Percentiles rank a stretch among this genome's conserved stretches.
phyloP scores from a whole-genome alignment of 2,888 invertebrate species.

The Drosophila macrospina region DNA sequence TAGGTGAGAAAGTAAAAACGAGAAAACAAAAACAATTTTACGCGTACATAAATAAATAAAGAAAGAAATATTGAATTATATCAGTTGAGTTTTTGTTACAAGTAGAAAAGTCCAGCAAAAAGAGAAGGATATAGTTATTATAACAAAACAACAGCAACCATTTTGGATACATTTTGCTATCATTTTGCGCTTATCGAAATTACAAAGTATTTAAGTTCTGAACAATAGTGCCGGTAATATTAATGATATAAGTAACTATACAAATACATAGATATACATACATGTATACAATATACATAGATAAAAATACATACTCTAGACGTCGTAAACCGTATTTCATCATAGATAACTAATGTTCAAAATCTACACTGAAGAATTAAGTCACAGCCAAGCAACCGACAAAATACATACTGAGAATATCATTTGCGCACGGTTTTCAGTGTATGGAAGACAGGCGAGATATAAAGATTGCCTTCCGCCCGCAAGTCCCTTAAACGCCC shows the following conservation, averaged over 20 bases:
- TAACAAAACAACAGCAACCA: constrained; percentile 57
- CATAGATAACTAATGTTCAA: constrained; percentile 73
- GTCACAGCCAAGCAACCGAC: constrained; percentile 22
- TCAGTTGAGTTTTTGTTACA: constrained; percentile 9
- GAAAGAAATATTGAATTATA: constrained; percentile 8
- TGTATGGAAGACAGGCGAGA: constrained; percentile 8
- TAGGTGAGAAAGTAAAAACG: constrained; percentile 23
- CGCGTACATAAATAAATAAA: constrained; percentile 30
- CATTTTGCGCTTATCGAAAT: constrained; percentile 41
- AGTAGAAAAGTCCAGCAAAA: neutral
- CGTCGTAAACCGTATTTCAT: constrained; percentile 72
- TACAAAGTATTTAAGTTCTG: constrained; percentile 72
- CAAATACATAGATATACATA: constrained; percentile 50
- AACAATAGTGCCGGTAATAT: constrained; percentile 86
- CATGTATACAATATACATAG: constrained; percentile 48
- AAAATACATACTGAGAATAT: constrained; percentile 21
- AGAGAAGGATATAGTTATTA: constrained; percentile 17
- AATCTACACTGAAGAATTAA: constrained; percentile 62
- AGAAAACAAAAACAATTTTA: constrained; percentile 49
- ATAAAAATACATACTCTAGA: constrained; percentile 58
- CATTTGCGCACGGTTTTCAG: constrained; percentile 52
- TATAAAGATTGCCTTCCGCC: constrained; percentile 29
- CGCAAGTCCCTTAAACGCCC: constrained; percentile 1
- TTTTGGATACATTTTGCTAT: constrained; percentile 52
- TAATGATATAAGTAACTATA: constrained; percentile 71